These are phyloP conservation scores for Bombus confusus DNA, from an alignment of 1,140 invertebrate genomes.

Conservation along the genomic window DNA sequence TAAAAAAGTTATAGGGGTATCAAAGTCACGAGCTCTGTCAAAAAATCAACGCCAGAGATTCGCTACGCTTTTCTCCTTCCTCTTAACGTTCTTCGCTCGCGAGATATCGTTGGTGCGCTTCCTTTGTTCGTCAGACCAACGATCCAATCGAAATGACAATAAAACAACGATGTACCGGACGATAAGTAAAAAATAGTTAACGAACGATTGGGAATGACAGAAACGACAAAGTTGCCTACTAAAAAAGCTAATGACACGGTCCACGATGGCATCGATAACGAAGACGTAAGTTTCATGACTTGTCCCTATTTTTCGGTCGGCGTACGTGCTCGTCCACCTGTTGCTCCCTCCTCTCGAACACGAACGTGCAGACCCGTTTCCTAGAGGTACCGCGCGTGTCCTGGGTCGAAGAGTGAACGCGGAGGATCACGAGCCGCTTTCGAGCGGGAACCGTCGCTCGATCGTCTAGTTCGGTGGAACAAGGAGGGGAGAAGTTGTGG, in stretches of 20 bases:
- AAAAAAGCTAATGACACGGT: not conserved
- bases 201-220: not conserved
- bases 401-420: constrained; percentile 4
- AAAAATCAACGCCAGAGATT: not conserved
- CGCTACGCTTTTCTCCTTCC: no score
- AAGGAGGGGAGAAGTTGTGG: not conserved
- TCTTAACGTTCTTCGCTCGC: no score
- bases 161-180: no score
- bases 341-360: constrained; percentile 62
- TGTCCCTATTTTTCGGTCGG: constrained; percentile 64
- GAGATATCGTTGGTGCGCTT: not conserved
- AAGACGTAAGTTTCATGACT: not conserved
- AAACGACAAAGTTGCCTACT: not conserved
- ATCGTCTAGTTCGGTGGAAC: not conserved
- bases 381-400: constrained; percentile 52
- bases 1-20: not conserved
- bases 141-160: no score
- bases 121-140: not conserved
- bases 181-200: not conserved
- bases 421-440: constrained; percentile 8
- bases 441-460: constrained; percentile 17
- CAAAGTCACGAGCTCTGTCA: no score
- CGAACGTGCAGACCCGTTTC: constrained; percentile 40
- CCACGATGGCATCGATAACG: not conserved
- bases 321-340: constrained; percentile 71